Percentiles rank a stretch among this genome's conserved stretches.
These are phyloP conservation scores for Heliconius eleuchia DNA, from an alignment of 1,140 invertebrate genomes.

Conservation along the genomic window DNA sequence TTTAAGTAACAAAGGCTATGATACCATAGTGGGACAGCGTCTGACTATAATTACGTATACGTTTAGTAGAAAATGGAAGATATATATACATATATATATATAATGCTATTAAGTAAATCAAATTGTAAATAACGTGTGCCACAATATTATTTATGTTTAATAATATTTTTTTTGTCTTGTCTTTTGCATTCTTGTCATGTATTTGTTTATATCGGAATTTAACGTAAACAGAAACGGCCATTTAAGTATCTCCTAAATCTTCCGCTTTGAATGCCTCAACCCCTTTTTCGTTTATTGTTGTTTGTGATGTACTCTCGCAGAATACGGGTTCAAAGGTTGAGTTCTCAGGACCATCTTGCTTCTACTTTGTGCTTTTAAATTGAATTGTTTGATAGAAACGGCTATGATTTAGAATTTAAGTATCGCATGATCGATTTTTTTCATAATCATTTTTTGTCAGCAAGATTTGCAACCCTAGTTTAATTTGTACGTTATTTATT, in stretches of 20 bases:
- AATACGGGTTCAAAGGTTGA: conserved; percentile 5
- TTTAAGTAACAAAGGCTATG: too few relatives aligned
- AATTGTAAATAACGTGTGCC: too few relatives aligned
- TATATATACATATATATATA: too few relatives aligned
- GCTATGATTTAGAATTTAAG: background rate
- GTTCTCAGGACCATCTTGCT: conserved; percentile 15
- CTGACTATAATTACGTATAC: too few relatives aligned
- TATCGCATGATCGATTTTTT: background rate
- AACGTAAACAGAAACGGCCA: background rate
- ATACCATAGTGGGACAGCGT: too few relatives aligned
- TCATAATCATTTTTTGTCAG: background rate
- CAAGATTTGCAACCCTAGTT: background rate
- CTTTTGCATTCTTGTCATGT: background rate
- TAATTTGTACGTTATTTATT: too few relatives aligned
- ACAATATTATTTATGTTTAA: too few relatives aligned
- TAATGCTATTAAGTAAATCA: too few relatives aligned
- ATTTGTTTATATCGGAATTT: background rate
- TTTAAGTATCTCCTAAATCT: conserved; percentile 14
- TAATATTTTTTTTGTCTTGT: too few relatives aligned
- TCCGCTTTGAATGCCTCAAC: conserved; percentile 2
- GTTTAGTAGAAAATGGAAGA: too few relatives aligned
- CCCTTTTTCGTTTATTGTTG: background rate
- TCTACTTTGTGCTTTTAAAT: conserved; percentile 3
- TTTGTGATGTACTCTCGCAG: conserved; percentile 13
- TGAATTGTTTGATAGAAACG: conserved; percentile 12